phyloP scores from a whole-genome alignment of 2,888 invertebrate genomes.

The Stenichneumon culpator region DNA sequence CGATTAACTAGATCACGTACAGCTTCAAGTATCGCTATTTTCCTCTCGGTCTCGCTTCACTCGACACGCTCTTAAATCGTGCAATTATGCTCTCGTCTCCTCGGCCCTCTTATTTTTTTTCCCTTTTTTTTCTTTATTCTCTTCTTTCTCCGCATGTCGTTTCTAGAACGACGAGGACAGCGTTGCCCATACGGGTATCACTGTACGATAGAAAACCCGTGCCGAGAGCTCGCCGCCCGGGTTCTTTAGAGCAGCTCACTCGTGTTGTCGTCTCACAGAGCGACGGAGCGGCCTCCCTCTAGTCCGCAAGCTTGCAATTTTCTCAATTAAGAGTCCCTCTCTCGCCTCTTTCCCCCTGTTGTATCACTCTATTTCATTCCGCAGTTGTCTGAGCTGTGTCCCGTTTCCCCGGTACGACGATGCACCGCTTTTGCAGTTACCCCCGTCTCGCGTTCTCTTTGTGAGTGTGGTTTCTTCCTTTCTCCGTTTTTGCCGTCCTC shows the following conservation, averaged over 20 bases:
- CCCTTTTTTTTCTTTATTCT: not conserved
- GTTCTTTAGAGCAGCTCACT: constrained; percentile 58
- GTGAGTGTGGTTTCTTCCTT: constrained; percentile 14
- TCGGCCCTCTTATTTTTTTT: constrained; percentile 7
- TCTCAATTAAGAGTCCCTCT: constrained; percentile 61
- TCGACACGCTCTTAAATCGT: constrained; percentile 65
- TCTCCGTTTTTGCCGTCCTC: not conserved
- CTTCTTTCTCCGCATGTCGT: constrained; percentile 23
- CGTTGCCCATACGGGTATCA: constrained; percentile 34
- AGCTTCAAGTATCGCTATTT: constrained; percentile 60
- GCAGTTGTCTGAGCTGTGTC: constrained; percentile 21
- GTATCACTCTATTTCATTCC: constrained; percentile 22
- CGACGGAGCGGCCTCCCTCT: not conserved
- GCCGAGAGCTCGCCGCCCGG: constrained; percentile 41
- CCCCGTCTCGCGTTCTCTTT: constrained; percentile 3
- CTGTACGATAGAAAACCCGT: constrained; percentile 54
- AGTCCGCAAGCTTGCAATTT: constrained; percentile 63
- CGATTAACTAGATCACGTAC: constrained; percentile 63
- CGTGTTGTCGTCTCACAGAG: constrained; percentile 13
- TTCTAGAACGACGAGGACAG: constrained; percentile 36
- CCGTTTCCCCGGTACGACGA: constrained; percentile 31
- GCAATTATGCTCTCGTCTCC: constrained; percentile 65
- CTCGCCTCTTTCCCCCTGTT: not conserved
- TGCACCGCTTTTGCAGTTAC: constrained; percentile 23
- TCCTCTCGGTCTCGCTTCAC: constrained; percentile 52